A percentile compares a stretch with the other conserved stretches of the same genome.
Evolutionary conservation across 2,797 vertebrate genomes (phyloP).

Genomic region (Loriculus beryllinus): DNA sequence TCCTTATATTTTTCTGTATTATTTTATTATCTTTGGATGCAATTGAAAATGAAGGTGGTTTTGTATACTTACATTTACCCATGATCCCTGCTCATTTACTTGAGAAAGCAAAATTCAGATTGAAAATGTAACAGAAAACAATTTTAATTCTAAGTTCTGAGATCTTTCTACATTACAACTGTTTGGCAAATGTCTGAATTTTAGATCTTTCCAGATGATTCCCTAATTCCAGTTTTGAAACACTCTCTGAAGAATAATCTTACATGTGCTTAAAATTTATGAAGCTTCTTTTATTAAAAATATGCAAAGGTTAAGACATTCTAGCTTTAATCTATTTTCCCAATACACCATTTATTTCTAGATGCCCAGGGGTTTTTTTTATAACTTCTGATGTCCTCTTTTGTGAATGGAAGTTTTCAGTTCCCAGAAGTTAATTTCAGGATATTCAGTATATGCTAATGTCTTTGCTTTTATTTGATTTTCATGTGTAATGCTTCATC

Average conservation of each 20-base stretch:
- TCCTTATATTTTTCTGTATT: not conserved
- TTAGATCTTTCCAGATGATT: not conserved
- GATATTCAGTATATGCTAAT: not conserved
- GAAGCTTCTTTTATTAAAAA: not conserved
- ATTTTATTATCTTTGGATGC: not conserved
- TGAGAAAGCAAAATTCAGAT: not conserved
- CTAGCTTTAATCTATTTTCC: not conserved
- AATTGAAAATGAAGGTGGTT: not conserved
- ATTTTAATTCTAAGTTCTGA: not conserved
- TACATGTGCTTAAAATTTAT: slow-evolving; percentile 15
- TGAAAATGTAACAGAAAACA: not conserved
- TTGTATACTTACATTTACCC: not conserved
- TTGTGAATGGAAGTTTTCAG: not conserved
- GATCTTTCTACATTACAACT: not conserved
- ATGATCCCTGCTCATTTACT: not conserved
- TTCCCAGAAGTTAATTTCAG: not conserved
- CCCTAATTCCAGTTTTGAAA: not conserved
- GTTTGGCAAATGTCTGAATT: not conserved
- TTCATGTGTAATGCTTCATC: not conserved
- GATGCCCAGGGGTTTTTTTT: not conserved
- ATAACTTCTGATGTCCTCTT: not conserved
- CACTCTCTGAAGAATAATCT: not conserved
- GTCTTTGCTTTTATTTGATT: not conserved
- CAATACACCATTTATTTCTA: not conserved
- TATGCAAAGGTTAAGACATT: not conserved